Evolutionary conservation across 2,888 invertebrate genomes (phyloP).

Genomic region (Drosophila rubida): DNA sequence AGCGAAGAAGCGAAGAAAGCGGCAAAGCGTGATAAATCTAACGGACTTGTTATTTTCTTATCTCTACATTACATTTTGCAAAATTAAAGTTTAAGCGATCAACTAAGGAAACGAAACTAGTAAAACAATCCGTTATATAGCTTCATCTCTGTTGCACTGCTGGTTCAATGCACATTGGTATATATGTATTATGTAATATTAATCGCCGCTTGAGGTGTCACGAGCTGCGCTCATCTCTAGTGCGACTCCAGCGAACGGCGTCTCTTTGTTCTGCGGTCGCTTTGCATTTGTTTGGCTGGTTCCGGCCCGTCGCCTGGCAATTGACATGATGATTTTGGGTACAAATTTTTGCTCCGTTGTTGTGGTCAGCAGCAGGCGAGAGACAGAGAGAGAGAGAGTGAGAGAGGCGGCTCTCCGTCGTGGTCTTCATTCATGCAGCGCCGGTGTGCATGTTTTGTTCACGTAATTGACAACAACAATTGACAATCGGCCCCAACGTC

Average conservation of each 20-base stretch:
- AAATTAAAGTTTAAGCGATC: no score
- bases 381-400: background rate
- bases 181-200: no score
- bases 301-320: constrained; percentile 60
- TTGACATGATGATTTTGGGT: constrained; percentile 66
- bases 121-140: no score
- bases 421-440: constrained; percentile 34
- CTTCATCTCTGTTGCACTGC: no score
- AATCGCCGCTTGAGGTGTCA: background rate
- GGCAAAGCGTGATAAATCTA: no score
- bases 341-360: constrained; percentile 58
- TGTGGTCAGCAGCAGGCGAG: constrained; percentile 41
- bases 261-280: constrained; percentile 43
- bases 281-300: constrained; percentile 55
- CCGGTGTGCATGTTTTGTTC: constrained; percentile 73
- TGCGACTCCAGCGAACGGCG: constrained; percentile 18
- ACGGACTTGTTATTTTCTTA: no score
- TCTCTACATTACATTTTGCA: no score
- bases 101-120: no score
- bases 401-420: constrained; percentile 1
- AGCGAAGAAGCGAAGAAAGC: no score
- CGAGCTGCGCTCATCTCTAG: constrained; percentile 21
- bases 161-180: no score
- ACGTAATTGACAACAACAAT: constrained; percentile 78
- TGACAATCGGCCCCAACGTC: constrained; percentile 68